These are phyloP conservation scores for Gastrophysa polygoni DNA, from an alignment of 2,888 invertebrate genomes.

Conservation along the genomic window DNA sequence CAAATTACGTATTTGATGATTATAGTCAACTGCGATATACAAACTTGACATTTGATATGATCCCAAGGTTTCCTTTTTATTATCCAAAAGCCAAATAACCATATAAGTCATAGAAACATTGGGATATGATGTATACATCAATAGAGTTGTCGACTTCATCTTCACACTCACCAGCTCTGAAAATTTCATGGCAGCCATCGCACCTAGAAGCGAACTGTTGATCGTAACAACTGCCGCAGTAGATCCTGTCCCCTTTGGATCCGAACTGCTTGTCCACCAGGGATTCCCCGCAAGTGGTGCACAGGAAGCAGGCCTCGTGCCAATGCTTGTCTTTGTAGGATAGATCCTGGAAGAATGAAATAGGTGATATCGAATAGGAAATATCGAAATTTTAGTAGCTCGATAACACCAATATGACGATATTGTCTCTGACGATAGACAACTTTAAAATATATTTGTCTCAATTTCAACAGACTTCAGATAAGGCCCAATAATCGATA, in stretches of 20 bases:
- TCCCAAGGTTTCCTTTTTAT: too few species aligned
- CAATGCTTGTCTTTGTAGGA: constrained; percentile 99
- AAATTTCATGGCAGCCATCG: constrained; percentile 98
- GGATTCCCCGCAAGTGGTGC: constrained; percentile 96
- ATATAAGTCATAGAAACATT: background rate
- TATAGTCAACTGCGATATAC: too few species aligned
- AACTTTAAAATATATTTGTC: too few species aligned
- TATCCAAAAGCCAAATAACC: too few species aligned
- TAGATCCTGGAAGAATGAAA: constrained; percentile 81
- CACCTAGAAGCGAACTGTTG: constrained; percentile 98
- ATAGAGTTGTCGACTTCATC: constrained; percentile 42
- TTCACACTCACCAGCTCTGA: constrained; percentile 98
- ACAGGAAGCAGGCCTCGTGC: constrained; percentile 99
- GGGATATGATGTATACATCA: background rate
- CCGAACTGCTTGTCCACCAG: constrained; percentile 99
- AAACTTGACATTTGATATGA: too few species aligned
- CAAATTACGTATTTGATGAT: too few species aligned
- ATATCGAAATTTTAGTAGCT: too few species aligned
- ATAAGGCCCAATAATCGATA: too few species aligned
- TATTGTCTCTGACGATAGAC: too few species aligned
- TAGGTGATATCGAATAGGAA: background rate
- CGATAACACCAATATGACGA: too few species aligned
- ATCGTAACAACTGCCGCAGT: constrained; percentile 99
- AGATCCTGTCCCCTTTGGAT: constrained; percentile 98
- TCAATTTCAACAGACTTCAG: too few species aligned